Conservation (phyloP, 2,888 invertebrate species). For the Coenonympha glycerion region DNA sequence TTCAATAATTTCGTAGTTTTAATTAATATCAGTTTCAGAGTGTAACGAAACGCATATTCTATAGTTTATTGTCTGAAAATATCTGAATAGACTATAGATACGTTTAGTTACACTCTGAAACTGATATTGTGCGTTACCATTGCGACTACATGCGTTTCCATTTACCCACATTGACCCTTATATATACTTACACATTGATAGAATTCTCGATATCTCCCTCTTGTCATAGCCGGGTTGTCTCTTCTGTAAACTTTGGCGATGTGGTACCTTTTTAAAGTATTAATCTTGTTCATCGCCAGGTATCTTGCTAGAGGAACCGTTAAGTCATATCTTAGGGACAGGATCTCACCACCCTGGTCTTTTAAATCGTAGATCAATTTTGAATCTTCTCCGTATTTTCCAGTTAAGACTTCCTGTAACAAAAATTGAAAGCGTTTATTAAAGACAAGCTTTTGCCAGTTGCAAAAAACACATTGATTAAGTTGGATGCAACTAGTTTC, state of each 20-base stretch:
- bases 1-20: no score
- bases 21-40: no score
- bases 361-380: slow-evolving; percentile 98
- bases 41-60: no score
- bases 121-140: no score
- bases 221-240: slow-evolving; percentile 97
- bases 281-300: slow-evolving; percentile 97
- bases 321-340: slow-evolving; percentile 96
- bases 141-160: no score
- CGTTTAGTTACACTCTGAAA: no score
- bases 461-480: no score
- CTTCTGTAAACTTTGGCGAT: slow-evolving; percentile 99
- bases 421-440: slow-evolving; percentile 1
- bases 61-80: no score
- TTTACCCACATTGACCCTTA: no score
- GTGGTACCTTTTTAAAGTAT: slow-evolving; percentile 95
- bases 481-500: no score
- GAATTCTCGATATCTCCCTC: slow-evolving; percentile 97
- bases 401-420: slow-evolving; percentile 93
- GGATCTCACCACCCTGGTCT: slow-evolving; percentile 98
- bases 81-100: no score
- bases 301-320: slow-evolving; percentile 99
- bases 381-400: slow-evolving; percentile 99
- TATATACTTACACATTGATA: slow-evolving; percentile 98
- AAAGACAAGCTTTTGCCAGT: no score